A percentile compares a stretch with the other conserved stretches of the same genome.
phyloP scores from a whole-genome alignment of 2,888 invertebrate species.

The Stenodema calcarata region DNA sequence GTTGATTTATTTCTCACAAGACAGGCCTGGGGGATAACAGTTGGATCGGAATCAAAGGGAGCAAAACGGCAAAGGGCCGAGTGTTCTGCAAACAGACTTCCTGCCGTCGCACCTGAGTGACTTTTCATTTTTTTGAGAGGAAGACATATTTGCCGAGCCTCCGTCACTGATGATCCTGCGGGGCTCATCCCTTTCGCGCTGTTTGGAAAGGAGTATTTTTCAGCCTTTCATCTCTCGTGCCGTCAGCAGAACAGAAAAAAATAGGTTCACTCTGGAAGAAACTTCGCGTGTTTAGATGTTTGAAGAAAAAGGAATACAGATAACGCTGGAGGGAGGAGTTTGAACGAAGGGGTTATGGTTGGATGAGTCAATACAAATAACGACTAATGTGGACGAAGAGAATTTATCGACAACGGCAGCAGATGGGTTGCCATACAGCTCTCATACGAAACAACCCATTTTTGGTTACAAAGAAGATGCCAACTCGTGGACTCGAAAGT shows the following conservation, averaged over 20 bases:
- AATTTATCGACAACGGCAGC: background rate
- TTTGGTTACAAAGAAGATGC: too few species aligned
- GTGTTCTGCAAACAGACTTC: constrained; percentile 22
- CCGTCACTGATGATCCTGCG: constrained; percentile 35
- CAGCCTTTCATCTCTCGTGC: background rate
- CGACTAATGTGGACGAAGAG: background rate
- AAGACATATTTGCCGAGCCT: constrained; percentile 31
- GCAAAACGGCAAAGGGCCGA: background rate
- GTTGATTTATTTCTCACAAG: background rate
- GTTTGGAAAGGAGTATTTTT: background rate
- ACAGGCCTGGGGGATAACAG: background rate
- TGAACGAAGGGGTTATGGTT: background rate
- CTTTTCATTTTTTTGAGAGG: constrained; percentile 28
- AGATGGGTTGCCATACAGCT: background rate
- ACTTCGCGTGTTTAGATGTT: background rate
- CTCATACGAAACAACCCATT: background rate
- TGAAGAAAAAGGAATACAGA: background rate
- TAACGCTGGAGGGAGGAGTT: background rate
- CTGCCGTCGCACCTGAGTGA: constrained; percentile 12
- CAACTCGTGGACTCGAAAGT: too few species aligned
- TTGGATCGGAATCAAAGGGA: background rate
- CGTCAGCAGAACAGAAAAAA: background rate
- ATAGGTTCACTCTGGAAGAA: background rate
- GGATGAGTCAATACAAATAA: background rate
- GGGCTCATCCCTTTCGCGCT: background rate